Evolutionary conservation across 2,113 vertebrate species (phyloP).

Genomic region (Aptenodytes forsteri): DNA sequence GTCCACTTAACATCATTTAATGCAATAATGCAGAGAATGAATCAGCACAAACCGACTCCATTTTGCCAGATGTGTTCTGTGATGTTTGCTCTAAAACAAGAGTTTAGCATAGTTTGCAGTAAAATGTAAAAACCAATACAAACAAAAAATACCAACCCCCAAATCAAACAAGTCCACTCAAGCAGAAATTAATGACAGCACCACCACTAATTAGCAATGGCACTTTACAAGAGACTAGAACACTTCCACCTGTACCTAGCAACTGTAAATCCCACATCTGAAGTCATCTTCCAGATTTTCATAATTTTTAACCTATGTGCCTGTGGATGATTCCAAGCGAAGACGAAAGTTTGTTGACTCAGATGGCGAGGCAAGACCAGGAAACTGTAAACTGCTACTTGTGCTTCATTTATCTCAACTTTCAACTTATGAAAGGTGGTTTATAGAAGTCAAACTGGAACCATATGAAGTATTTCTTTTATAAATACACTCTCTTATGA

Average conservation of each 20-base stretch:
- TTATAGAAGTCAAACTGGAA: background rate
- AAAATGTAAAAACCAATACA: background rate
- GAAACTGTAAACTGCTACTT: background rate
- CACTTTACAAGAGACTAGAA: background rate
- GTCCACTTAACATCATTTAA: conserved; percentile 37
- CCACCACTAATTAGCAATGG: background rate
- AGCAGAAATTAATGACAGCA: background rate
- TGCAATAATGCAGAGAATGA: conserved; percentile 38
- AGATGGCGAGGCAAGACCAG: background rate
- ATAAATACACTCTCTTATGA: background rate
- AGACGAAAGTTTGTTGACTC: background rate
- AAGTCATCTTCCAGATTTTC: background rate
- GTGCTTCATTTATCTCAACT: too few relatives aligned
- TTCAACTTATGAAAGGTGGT: background rate
- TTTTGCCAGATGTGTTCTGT: conserved; percentile 45
- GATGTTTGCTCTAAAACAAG: background rate
- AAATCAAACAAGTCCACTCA: background rate
- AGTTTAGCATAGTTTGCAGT: conserved; percentile 9
- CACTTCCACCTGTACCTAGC: background rate
- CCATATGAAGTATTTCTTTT: background rate
- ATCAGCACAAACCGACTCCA: conserved; percentile 37
- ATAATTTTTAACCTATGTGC: accelerated
- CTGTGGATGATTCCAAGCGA: background rate
- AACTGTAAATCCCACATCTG: background rate
- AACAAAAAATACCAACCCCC: background rate